These are phyloP conservation scores for Trididemnum nubilum DNA, from an alignment of 23 tunicate genomes.

Conservation along the genomic window DNA sequence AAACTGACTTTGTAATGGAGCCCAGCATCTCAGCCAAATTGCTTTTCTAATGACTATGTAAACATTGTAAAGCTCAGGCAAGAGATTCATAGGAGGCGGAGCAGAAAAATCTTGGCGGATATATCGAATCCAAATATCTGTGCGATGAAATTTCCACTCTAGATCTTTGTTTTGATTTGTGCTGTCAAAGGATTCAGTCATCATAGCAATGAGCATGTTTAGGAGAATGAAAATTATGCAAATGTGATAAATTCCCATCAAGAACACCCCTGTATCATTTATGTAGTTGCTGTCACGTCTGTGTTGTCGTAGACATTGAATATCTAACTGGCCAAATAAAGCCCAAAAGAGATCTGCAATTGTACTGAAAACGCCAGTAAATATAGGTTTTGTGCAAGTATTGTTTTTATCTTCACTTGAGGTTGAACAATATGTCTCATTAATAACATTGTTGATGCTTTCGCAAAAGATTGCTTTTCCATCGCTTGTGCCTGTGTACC, in stretches of 20 bases:
- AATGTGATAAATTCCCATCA: background rate
- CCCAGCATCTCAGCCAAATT: background rate
- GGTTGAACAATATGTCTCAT: background rate
- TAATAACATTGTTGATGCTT: background rate
- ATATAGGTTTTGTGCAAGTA: background rate
- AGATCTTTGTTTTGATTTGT: slow-evolving; percentile 10
- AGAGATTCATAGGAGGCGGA: slow-evolving; percentile 15
- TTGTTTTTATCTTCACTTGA: background rate
- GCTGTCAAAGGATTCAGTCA: slow-evolving; percentile 13
- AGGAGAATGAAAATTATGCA: slow-evolving; percentile 1
- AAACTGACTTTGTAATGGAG: background rate
- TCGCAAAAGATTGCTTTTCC: background rate
- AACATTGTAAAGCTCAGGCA: background rate
- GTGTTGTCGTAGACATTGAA: background rate
- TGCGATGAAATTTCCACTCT: slow-evolving; percentile 20
- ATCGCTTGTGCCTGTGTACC: background rate
- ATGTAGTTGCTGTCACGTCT: background rate
- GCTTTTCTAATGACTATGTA: background rate
- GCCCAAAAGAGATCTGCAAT: slow-evolving; percentile 9
- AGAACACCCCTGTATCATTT: background rate
- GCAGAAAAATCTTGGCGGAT: slow-evolving; percentile 15
- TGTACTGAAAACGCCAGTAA: background rate
- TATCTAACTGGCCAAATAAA: slow-evolving; percentile 1
- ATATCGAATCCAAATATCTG: slow-evolving; percentile 13
- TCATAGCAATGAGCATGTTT: slow-evolving; percentile 25